Evolutionary conservation across 2,113 vertebrate genomes (phyloP).

Genomic region (Cryptotis parvus): DNA sequence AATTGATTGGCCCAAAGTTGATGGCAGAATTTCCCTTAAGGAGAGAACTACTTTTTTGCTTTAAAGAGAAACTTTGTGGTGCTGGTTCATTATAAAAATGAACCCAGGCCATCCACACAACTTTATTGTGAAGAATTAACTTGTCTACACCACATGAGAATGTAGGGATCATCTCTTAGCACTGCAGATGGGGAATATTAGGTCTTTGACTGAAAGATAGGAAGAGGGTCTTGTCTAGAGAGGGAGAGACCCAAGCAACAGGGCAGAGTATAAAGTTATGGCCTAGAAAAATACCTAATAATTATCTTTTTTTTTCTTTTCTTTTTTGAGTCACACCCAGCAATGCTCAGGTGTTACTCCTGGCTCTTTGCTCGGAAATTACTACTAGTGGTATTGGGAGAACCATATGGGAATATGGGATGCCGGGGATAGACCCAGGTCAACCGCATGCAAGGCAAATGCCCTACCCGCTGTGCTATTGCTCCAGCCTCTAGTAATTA

Average conservation of each 20-base stretch:
- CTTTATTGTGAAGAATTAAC: neutral
- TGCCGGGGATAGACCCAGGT: too few species aligned
- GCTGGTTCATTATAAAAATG: neutral
- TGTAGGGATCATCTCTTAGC: neutral
- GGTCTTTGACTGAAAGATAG: neutral
- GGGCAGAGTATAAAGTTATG: neutral
- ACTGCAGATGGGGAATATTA: neutral
- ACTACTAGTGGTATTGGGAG: too few species aligned
- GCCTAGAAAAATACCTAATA: neutral
- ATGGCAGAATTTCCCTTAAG: neutral
- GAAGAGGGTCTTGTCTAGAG: neutral
- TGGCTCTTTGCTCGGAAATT: too few species aligned
- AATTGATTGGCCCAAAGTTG: neutral
- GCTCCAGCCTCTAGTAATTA: too few species aligned
- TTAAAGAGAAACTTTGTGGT: neutral
- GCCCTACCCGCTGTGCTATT: too few species aligned
- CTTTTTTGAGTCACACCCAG: too few species aligned
- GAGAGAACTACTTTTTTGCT: neutral
- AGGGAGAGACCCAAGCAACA: neutral
- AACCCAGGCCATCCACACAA: neutral
- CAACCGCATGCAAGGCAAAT: too few species aligned
- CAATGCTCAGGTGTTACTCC: too few species aligned
- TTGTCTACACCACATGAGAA: neutral
- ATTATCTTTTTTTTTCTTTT: too few species aligned
- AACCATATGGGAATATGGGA: too few species aligned